Evolutionary conservation across 1,140 invertebrate genomes (phyloP).

Genomic region (Zaprionus vittiger): DNA sequence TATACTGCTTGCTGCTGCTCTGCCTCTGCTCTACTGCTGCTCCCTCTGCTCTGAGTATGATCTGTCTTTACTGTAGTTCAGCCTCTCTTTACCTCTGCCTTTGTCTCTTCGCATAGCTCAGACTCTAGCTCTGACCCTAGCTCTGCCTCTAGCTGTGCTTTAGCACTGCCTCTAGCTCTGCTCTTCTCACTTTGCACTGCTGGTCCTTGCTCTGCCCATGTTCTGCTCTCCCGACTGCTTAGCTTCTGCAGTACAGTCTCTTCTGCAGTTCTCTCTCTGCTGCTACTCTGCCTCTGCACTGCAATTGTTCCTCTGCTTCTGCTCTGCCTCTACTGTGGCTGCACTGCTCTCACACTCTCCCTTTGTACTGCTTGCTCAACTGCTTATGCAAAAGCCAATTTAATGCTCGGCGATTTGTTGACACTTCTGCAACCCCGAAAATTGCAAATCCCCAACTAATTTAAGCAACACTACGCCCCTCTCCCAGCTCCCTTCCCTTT

Average conservation of each 20-base stretch:
- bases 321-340: not conserved
- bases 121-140: too few species aligned
- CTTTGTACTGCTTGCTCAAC: slow-evolving; percentile 23
- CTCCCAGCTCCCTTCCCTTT: not conserved
- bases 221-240: too few species aligned
- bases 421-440: slow-evolving; percentile 59
- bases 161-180: too few species aligned
- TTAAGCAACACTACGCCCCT: slow-evolving; percentile 17
- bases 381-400: slow-evolving; percentile 79
- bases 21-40: too few species aligned
- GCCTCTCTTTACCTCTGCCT: too few species aligned
- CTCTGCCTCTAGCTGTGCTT: too few species aligned
- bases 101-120: too few species aligned
- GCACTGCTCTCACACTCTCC: not conserved
- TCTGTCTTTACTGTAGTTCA: too few species aligned
- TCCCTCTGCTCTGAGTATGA: rapidly evolving
- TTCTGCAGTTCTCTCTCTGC: not conserved
- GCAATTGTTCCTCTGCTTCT: not conserved
- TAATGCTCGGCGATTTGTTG: slow-evolving; percentile 77
- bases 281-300: not conserved
- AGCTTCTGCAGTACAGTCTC: too few species aligned
- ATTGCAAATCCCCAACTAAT: slow-evolving; percentile 31
- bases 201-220: too few species aligned
- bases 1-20: too few species aligned
- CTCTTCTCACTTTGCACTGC: too few species aligned